Base-by-base conservation (phyloP, 2,113 vertebrate genomes). In the Dicentrarchus labrax region DNA sequence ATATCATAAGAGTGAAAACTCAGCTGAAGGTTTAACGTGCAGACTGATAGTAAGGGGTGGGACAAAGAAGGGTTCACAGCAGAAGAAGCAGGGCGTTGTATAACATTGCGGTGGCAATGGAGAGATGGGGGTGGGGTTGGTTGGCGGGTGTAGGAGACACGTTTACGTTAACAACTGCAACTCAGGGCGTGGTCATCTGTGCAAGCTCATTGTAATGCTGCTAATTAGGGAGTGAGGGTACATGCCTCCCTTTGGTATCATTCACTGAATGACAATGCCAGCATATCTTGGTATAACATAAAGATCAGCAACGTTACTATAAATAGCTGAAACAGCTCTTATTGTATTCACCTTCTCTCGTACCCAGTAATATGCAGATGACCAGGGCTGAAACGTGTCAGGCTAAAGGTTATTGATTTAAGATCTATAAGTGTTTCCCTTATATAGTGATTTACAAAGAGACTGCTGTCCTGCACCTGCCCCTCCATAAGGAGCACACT, bases 51-150 rank as follows among this genome's bases (percentile, higher is more conserved):
- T n/a, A 8, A 19, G 51, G 22, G 8, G 5, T 64, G 50, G 62
- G 65, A 82, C 85, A 88, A 83, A 70, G 72, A 81, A 56, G 21
- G 54, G 69, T 84, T 85, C 70, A 47, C 45, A 15, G 86, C 39
- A 70, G 72, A 71, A 64, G 19, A 54, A 57, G 85, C 24, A 57
- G 62, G 66, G 57, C 16, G 73, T 93, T 92, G 89, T 88, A 36
- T 94, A 92, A 93, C 87, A 88, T 82, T 91, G 91, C 90, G 68
- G 87, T 67, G 83, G 60, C 54, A 2, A 53, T 69, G 80, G 68
- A 59, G 61, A 43, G 64, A 38, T 51, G 74, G 88, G 83, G 88
- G 84, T 62, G 65, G 85, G 51, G 59, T 61, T 38, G 22, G 39
- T 41, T 41, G 50, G 56, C 57, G 47, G 66, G 53, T 67, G 68